These are phyloP conservation scores for Diogma glabrata DNA, from an alignment of 2,888 invertebrate species.

Conservation along the genomic window DNA sequence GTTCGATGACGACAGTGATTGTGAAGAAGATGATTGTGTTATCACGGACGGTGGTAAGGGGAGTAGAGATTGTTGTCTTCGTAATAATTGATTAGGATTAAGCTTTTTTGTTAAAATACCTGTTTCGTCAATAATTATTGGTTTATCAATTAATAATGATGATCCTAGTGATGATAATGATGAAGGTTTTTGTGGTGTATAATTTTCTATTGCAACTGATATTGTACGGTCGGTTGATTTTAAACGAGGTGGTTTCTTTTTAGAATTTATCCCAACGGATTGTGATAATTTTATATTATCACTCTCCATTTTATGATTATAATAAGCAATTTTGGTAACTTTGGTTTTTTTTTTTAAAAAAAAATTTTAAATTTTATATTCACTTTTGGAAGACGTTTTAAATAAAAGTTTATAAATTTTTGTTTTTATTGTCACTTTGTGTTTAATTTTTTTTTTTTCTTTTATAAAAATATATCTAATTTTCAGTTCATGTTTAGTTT, in stretches of 20 bases:
- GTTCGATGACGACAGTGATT: neutral
- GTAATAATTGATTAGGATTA: neutral
- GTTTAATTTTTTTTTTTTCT: too few relatives aligned
- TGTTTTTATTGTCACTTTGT: conserved; percentile 4
- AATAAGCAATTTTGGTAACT: conserved; percentile 7
- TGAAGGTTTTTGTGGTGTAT: conserved; percentile 26
- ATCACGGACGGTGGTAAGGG: conserved; percentile 11
- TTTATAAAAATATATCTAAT: too few relatives aligned
- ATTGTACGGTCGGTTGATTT: conserved; percentile 36
- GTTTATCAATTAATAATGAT: conserved; percentile 17
- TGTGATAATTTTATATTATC: neutral
- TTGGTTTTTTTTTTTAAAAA: too few relatives aligned
- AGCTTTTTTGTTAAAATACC: neutral
- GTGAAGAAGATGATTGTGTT: conserved; percentile 7
- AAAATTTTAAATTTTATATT: too few relatives aligned
- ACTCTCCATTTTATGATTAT: conserved; percentile 7
- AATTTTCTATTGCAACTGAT: conserved; percentile 37
- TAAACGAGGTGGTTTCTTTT: conserved; percentile 28
- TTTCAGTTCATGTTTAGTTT: too few relatives aligned
- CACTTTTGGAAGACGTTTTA: conserved; percentile 2
- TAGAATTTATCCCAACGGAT: conserved; percentile 2
- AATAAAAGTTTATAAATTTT: neutral
- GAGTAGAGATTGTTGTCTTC: neutral
- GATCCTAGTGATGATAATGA: conserved; percentile 8
- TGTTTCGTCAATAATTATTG: conserved; percentile 22